Conservation (phyloP, 1,140 invertebrate genomes). For the Lasaia peninsularis region DNA sequence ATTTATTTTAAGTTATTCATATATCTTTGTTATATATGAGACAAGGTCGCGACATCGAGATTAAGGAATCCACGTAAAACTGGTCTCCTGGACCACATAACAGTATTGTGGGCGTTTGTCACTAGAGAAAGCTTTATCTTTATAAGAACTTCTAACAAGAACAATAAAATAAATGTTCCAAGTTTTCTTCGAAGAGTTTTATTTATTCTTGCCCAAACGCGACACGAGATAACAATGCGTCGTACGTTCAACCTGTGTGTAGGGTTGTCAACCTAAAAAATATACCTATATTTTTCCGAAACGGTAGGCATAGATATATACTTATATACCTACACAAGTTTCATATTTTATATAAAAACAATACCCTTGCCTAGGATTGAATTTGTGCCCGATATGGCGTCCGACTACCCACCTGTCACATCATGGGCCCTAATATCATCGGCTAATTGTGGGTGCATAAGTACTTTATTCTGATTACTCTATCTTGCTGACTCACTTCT, state of each 20-base stretch:
- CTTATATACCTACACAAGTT: too few relatives aligned
- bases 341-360: too few relatives aligned
- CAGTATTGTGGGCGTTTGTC: background rate
- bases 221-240: constrained; percentile 68
- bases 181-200: constrained; percentile 71
- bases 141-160: constrained; percentile 48
- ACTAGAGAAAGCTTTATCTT: constrained; percentile 38
- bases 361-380: too few relatives aligned
- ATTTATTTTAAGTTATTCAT: background rate
- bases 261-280: constrained; percentile 43
- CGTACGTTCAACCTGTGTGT: constrained; percentile 53
- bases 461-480: too few relatives aligned
- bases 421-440: too few relatives aligned
- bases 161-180: constrained; percentile 70
- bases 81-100: background rate
- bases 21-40: background rate
- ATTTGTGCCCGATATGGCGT: too few relatives aligned
- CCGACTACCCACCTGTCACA: too few relatives aligned
- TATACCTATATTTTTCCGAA: too few relatives aligned
- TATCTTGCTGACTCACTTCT: too few relatives aligned
- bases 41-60: background rate
- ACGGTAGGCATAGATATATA: too few relatives aligned
- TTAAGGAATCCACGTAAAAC: background rate
- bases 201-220: constrained; percentile 66
- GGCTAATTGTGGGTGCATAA: too few relatives aligned